phyloP scores from a whole-genome alignment of 1,140 invertebrate genomes.

The Meloidogyne hapla region DNA sequence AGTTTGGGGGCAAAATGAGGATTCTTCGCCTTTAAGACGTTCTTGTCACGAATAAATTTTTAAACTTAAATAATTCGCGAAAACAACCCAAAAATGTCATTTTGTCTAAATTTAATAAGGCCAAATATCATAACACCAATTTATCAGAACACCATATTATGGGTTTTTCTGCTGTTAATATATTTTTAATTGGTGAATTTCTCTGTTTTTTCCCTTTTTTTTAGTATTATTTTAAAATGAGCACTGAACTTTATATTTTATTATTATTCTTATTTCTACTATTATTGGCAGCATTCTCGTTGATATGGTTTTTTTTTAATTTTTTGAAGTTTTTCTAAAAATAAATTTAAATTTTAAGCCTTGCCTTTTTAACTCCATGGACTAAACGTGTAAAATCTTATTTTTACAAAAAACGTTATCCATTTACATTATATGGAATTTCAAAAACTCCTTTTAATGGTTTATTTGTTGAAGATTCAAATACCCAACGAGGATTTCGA shows the following conservation, averaged over 20 bases:
- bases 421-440: slow-evolving; percentile 4
- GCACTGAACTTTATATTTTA: slow-evolving; percentile 2
- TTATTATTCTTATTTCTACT: background rate
- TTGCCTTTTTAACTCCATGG: slow-evolving; percentile 41
- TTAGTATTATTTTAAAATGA: background rate
- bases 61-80: too few species aligned
- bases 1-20: too few species aligned
- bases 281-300: background rate
- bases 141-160: too few species aligned
- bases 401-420: slow-evolving; percentile 20
- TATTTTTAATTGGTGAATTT: too few species aligned
- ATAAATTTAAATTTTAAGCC: slow-evolving; percentile 27
- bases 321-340: background rate
- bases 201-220: too few species aligned
- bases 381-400: slow-evolving; percentile 20
- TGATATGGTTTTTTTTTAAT: background rate
- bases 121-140: too few species aligned
- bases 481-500: background rate
- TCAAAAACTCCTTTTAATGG: background rate
- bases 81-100: too few species aligned
- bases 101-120: too few species aligned
- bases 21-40: too few species aligned
- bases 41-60: too few species aligned
- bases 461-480: background rate
- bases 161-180: too few species aligned